phyloP scores from a whole-genome alignment of 1,140 invertebrate genomes.

The Wasmannia auropunctata region DNA sequence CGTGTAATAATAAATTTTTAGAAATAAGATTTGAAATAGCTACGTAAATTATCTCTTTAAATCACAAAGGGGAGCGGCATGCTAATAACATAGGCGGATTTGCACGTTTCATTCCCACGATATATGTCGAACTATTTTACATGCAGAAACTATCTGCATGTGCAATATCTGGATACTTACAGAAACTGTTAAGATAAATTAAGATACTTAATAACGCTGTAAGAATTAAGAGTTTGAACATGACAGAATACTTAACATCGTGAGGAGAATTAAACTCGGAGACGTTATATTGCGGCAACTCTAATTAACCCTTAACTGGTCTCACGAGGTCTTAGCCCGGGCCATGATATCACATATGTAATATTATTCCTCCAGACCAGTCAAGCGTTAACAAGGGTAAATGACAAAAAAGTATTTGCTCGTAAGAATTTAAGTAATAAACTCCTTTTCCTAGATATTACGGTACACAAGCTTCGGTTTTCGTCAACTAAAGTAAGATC shows the following conservation, averaged over 20 bases:
- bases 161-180: neutral
- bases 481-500: neutral
- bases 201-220: constrained; percentile 5
- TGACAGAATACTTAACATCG: constrained; percentile 22
- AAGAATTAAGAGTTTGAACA: constrained; percentile 28
- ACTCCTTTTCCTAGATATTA: neutral
- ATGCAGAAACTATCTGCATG: neutral
- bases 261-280: constrained; percentile 42
- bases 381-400: constrained; percentile 10
- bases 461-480: neutral
- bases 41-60: neutral
- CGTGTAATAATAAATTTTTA: neutral
- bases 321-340: constrained; percentile 13
- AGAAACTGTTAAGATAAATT: constrained; percentile 16
- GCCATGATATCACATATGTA: constrained; percentile 13
- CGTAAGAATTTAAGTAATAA: neutral
- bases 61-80: neutral
- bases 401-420: neutral
- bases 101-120: neutral
- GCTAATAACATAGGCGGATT: neutral
- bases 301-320: constrained; percentile 46
- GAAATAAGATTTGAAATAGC: neutral
- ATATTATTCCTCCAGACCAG: neutral
- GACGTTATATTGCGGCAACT: constrained; percentile 42
- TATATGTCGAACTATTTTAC: neutral